These are phyloP conservation scores for Donacobius atricapilla DNA, from an alignment of 2,113 vertebrate species.

Conservation along the genomic window DNA sequence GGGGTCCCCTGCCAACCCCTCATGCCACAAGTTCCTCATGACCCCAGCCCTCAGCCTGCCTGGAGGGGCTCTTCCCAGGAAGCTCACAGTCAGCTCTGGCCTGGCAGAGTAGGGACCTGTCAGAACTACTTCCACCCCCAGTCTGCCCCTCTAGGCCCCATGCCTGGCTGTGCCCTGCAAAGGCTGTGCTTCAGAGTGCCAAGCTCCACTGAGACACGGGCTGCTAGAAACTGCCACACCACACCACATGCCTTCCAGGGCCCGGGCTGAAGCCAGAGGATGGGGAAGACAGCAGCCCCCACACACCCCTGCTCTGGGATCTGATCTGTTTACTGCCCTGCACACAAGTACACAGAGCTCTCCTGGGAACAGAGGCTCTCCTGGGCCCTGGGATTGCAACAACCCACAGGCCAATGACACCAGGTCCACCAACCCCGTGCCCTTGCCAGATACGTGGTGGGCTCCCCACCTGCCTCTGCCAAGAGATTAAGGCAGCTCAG, in stretches of 20 bases:
- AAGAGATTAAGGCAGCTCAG: not conserved
- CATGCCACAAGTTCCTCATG: accelerated
- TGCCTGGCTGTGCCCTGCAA: accelerated
- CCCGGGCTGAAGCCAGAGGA: not conserved
- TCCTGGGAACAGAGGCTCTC: not conserved
- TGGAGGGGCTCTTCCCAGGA: not conserved
- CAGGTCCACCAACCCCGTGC: not conserved
- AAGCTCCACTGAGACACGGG: not conserved
- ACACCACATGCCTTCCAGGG: accelerated
- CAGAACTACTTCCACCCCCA: not conserved
- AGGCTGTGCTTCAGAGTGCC: not conserved
- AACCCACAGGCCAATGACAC: accelerated
- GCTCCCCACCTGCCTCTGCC: not conserved
- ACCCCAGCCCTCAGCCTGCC: not conserved
- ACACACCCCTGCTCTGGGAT: accelerated
- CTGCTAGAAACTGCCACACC: accelerated
- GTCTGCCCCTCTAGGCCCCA: accelerated
- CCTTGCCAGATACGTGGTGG: accelerated
- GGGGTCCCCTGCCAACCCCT: accelerated
- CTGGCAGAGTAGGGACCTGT: not conserved
- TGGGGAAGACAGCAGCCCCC: not conserved
- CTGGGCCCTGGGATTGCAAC: accelerated
- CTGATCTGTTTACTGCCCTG: not conserved
- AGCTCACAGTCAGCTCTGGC: not conserved
- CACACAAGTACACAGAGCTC: not conserved